Conservation (phyloP, 2,113 vertebrate genomes). For the Probosciger aterrimus region DNA sequence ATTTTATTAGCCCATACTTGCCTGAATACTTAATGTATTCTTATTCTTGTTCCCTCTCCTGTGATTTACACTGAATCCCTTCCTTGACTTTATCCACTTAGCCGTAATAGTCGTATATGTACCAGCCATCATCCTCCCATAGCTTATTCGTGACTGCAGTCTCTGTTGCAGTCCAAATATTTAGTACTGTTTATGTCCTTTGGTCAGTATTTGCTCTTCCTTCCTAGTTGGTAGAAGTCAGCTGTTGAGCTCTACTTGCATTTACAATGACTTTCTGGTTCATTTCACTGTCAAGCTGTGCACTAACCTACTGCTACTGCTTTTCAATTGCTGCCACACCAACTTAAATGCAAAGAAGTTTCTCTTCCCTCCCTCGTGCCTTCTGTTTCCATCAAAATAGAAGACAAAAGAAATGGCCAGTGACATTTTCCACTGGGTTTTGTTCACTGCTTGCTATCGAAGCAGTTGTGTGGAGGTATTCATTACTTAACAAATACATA, state of each 20-base stretch:
- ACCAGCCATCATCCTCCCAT: accelerated
- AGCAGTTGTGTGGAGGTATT: not conserved
- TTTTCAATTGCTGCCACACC: not conserved
- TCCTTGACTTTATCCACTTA: not conserved
- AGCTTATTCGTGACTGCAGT: not conserved
- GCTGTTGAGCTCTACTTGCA: not conserved
- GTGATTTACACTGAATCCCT: not conserved
- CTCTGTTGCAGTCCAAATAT: not conserved
- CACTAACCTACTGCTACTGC: not conserved
- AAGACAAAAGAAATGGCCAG: not conserved
- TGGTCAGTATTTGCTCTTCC: not conserved
- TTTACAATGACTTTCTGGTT: not conserved
- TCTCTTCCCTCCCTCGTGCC: not conserved
- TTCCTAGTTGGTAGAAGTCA: not conserved
- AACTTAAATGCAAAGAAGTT: not conserved
- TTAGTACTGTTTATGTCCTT: not conserved
- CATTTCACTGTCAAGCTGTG: not conserved
- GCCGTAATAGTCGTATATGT: not conserved
- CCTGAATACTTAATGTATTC: not conserved
- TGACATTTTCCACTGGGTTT: not conserved
- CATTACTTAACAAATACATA: not conserved
- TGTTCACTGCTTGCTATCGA: not conserved
- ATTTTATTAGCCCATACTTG: not conserved
- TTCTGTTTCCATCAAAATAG: constrained; percentile 20
- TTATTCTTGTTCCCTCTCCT: not conserved